Base-by-base conservation (phyloP, 1,140 invertebrate genomes). In the Bombus affinis region DNA sequence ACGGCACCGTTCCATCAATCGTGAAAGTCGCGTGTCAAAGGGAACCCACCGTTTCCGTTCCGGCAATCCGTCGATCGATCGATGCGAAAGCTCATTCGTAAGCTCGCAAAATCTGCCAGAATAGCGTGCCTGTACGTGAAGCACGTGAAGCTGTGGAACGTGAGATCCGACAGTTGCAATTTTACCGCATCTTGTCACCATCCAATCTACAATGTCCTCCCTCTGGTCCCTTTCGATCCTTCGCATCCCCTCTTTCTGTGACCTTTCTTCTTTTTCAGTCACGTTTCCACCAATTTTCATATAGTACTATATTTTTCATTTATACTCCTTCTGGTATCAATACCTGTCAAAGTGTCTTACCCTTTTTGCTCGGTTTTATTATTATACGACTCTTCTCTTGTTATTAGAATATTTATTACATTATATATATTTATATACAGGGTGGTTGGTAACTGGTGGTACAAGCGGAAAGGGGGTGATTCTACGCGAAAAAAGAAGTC, bases 81-180 rank as follows among this genome's bases (percentile, higher is more conserved):
- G 62, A 65, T 2, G 22, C 39, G 42, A 53, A 44, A 76, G 53
- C 81, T 65, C 81, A 77, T 77, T 78, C 85, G 73, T 72, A 77
- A 82, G 81, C 81, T 76, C 81, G 85, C 39, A 73, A 85, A 85
- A 85, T 85, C 77, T 80, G 53, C 18, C 28, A 44, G 71, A 80
- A 80, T 35, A 42, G 53, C 53, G 72, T 35, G 77, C 35, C 62
- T 81, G 76, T 72, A 86, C 62, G 72, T 59, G 59, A n/a, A n/a
- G 73, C 80, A 62, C 42, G 77, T 85, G 85, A 73, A 74, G 22
- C 28, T 73, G 85, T 81, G 80, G 66, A 74, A 85, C 85, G 84
- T 83, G 87, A 86, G 87, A 88, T 86, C 85, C 85, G 79, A 86
- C 87, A 86, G 87, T 86, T 88, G 87, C 87, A 88, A 88, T 88